Conservation (phyloP, 2,888 invertebrate species). For the Acronicta leporina region DNA sequence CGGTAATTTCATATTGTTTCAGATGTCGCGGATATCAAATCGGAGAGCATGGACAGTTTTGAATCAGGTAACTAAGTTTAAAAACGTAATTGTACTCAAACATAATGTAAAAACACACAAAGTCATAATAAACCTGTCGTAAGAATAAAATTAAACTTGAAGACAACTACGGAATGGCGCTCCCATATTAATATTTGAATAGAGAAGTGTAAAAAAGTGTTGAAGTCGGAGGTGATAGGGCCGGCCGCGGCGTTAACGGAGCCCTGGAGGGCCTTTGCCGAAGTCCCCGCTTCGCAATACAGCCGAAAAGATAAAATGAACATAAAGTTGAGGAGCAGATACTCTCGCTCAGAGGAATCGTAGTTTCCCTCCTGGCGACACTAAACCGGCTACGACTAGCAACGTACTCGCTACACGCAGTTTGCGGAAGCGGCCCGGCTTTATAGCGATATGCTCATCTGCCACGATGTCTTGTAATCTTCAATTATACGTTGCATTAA, state of each 20-base stretch:
- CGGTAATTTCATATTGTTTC: slow-evolving; percentile 64
- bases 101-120: slow-evolving; percentile 37
- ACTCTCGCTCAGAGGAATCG: slow-evolving; percentile 86
- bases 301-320: slow-evolving; percentile 88
- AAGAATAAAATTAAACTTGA: slow-evolving; percentile 68
- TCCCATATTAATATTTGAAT: slow-evolving; percentile 84
- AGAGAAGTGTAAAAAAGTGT: slow-evolving; percentile 82
- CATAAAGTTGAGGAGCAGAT: slow-evolving; percentile 88
- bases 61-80: slow-evolving; percentile 79
- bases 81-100: slow-evolving; percentile 19
- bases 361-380: slow-evolving; percentile 85
- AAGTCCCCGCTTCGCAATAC: slow-evolving; percentile 85
- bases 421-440: slow-evolving; percentile 68
- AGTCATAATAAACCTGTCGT: slow-evolving; percentile 56
- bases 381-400: slow-evolving; percentile 76
- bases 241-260: slow-evolving; percentile 84
- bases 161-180: slow-evolving; percentile 62
- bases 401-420: slow-evolving; percentile 69
- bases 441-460: slow-evolving; percentile 35
- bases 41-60: slow-evolving; percentile 86
- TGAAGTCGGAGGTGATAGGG: slow-evolving; percentile 78
- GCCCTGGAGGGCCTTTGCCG: slow-evolving; percentile 85
- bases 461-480: slow-evolving; percentile 14
- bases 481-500: slow-evolving; percentile 16
- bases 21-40: slow-evolving; percentile 83